phyloP scores from a whole-genome alignment of 2,888 invertebrate genomes.

The Panorpa germanica region DNA sequence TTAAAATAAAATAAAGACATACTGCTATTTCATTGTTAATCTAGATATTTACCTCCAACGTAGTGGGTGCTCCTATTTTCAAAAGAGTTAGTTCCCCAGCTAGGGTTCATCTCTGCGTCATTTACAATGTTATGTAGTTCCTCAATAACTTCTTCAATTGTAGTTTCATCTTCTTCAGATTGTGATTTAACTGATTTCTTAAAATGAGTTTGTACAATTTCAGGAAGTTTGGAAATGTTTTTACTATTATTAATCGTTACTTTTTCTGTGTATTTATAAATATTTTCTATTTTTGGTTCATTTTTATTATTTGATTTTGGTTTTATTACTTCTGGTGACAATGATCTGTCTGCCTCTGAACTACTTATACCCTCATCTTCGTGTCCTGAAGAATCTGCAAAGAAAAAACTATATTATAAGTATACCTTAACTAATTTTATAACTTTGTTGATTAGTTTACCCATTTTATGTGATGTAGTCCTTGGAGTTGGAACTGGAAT shows the following conservation, averaged over 20 bases:
- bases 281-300: too few species aligned
- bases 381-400: conserved; percentile 52
- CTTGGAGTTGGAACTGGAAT: conserved; percentile 21
- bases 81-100: too few species aligned
- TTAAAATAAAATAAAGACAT: too few species aligned
- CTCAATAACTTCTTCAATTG: conserved; percentile 75
- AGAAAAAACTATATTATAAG: conserved; percentile 14
- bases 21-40: too few species aligned
- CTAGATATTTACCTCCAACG: too few species aligned
- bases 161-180: conserved; percentile 60
- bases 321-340: conserved; percentile 47
- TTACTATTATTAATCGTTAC: conserved; percentile 9
- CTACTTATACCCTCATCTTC: conserved; percentile 82
- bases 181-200: conserved; percentile 24
- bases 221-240: conserved; percentile 11
- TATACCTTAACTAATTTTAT: too few species aligned
- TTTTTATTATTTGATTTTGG: too few species aligned
- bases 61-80: too few species aligned
- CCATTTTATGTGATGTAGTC: conserved; percentile 20
- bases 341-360: conserved; percentile 49
- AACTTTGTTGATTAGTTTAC: conserved; percentile 3
- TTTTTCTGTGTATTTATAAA: too few species aligned
- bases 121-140: conserved; percentile 70
- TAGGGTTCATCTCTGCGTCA: too few species aligned
- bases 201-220: conserved; percentile 19